Base-by-base conservation (phyloP, 2,113 vertebrate species). In the Mormyrus iriodes region DNA sequence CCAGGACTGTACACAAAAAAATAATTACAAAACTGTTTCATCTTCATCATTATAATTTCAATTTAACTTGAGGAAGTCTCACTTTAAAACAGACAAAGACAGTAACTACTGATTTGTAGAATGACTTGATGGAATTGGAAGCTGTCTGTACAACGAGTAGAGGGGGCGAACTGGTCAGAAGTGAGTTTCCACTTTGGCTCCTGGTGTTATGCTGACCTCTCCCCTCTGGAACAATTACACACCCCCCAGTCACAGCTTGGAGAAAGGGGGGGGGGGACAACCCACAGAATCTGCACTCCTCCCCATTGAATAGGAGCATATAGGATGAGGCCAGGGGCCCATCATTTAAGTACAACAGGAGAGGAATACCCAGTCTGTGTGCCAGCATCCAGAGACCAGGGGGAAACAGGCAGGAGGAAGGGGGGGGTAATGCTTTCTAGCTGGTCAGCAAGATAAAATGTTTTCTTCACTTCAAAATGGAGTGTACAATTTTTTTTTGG, bases 1-100 rank as follows among this genome's bases (percentile, higher is more conserved):
- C 92, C 83, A 55, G 93, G 92, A 91, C 93, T 95, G 93, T 94
- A 97, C 95, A 96, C 90, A 94, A 92, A 95, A 93, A 95, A 94
- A 94, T 90, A 93, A 96, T 95, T 95, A 94, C 96, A 94, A 96
- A 94, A 94, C 52, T 44, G 65, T 88, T 69, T 51, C 89, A 49
- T 91, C 85, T 88, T 88, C 91, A 89, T 90, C 44, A 88, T 91
- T 27, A 69, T 82, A 48, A 90, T 90, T 89, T 82, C 84, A 87
- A 79, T 91, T 88, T 76, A 88, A 65, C 73, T 48, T 42, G 85
- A 91, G 89, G 88, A 91, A 92, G 90, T 88, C 87, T 92, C 88
- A 91, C 90, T 91, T 90, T 86, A 44, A 85, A 89, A 92, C 90
- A 86, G 79, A 89, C 91, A 55, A 90, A 83, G 84, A 91, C 90